Conservation (phyloP, 2,113 vertebrate species). For the Chaetura pelagica region DNA sequence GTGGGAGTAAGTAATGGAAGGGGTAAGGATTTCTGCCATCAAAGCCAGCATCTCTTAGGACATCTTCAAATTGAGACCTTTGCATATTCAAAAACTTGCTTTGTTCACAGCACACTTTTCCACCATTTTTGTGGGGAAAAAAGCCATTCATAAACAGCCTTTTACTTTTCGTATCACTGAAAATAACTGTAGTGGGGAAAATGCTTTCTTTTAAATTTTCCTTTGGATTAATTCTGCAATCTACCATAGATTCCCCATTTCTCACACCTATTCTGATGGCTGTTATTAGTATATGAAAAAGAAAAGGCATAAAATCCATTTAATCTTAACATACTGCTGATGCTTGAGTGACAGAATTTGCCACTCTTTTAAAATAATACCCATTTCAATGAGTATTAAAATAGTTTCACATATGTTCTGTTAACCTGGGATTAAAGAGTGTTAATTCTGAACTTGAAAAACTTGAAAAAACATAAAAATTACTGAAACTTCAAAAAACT, state of each 20-base stretch:
- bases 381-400: neutral
- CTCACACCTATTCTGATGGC: neutral
- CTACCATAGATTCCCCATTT: neutral
- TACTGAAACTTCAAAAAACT: neutral
- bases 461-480: neutral
- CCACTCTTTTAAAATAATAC: neutral
- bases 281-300: neutral
- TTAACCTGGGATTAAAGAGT: neutral
- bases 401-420: neutral
- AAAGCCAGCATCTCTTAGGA: neutral
- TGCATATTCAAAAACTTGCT: neutral
- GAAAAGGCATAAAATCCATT: neutral
- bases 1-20: neutral
- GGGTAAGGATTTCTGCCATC: neutral
- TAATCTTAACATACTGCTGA: neutral
- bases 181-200: neutral
- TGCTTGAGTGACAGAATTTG: neutral
- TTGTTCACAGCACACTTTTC: neutral
- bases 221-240: neutral
- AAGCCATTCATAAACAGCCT: neutral
- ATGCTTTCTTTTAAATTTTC: neutral
- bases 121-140: neutral
- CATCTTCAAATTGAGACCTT: neutral
- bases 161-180: neutral
- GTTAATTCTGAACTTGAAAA: neutral